These are phyloP conservation scores for Cydia amplana DNA, from an alignment of 1,140 invertebrate genomes.

Conservation along the genomic window DNA sequence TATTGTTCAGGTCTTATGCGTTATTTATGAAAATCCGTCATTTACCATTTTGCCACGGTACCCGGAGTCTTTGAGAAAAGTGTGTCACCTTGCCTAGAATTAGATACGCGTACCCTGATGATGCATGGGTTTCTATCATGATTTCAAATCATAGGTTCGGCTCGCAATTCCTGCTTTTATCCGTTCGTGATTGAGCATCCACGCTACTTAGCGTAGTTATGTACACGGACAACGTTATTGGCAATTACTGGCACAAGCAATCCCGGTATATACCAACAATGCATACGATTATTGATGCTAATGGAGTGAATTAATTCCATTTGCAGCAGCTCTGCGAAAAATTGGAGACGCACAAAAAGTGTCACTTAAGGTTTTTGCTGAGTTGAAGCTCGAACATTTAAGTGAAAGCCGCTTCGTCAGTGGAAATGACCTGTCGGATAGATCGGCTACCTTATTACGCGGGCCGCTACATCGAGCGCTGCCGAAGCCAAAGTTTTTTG, in stretches of 20 bases:
- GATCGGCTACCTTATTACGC: conserved; percentile 63
- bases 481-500: conserved; percentile 62
- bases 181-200: conserved; percentile 38
- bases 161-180: conserved; percentile 32
- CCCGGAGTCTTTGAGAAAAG: conserved; percentile 50
- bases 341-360: background rate
- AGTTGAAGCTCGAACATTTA: conserved; percentile 25
- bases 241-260: conserved; percentile 24
- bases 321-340: conserved; percentile 8
- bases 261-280: background rate
- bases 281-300: conserved; percentile 16
- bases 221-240: conserved; percentile 23
- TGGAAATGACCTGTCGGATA: conserved; percentile 45
- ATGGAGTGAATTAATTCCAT: conserved; percentile 17
- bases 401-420: conserved; percentile 37
- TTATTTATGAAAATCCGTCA: conserved; percentile 74
- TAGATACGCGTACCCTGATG: conserved; percentile 62
- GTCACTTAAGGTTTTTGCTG: conserved; percentile 26
- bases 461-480: conserved; percentile 49
- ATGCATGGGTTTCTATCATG: conserved; percentile 47
- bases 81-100: conserved; percentile 73
- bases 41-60: conserved; percentile 50
- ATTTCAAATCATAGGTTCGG: conserved; percentile 41
- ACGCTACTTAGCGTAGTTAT: conserved; percentile 22
- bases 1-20: conserved; percentile 69